These are phyloP conservation scores for Cisticola juncidis DNA, from an alignment of 2,113 vertebrate species.

Conservation along the genomic window DNA sequence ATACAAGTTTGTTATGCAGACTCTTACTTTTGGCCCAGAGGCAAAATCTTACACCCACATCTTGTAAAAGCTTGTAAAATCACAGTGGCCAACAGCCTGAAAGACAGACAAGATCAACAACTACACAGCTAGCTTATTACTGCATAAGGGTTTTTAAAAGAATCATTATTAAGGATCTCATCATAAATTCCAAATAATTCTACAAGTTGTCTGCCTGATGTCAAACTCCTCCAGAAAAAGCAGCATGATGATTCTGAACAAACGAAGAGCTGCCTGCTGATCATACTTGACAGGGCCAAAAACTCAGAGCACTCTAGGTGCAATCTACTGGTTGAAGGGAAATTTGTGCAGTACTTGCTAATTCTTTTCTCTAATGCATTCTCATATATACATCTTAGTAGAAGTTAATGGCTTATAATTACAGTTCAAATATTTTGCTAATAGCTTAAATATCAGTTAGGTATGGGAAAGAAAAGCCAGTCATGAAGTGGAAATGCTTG, in stretches of 20 bases:
- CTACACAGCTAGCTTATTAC: neutral
- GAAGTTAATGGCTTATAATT: neutral
- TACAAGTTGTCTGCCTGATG: neutral
- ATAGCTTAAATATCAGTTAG: neutral
- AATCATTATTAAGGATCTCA: neutral
- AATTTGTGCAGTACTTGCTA: neutral
- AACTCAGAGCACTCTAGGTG: neutral
- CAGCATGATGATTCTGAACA: neutral
- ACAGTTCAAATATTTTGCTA: neutral
- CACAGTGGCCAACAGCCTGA: neutral
- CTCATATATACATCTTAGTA: neutral
- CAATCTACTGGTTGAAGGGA: neutral
- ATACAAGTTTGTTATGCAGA: neutral
- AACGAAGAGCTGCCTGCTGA: neutral
- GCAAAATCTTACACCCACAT: neutral
- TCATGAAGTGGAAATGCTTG: neutral
- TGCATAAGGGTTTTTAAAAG: neutral
- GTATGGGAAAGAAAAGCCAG: neutral
- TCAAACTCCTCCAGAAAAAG: neutral
- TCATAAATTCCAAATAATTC: neutral
- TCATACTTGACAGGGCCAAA: accelerated
- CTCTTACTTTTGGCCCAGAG: neutral
- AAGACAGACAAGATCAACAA: neutral
- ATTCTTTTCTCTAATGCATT: neutral
- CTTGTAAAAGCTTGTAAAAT: neutral